Evolutionary conservation across 2,888 invertebrate genomes (phyloP).

Genomic region (Cyaniris semiargus): DNA sequence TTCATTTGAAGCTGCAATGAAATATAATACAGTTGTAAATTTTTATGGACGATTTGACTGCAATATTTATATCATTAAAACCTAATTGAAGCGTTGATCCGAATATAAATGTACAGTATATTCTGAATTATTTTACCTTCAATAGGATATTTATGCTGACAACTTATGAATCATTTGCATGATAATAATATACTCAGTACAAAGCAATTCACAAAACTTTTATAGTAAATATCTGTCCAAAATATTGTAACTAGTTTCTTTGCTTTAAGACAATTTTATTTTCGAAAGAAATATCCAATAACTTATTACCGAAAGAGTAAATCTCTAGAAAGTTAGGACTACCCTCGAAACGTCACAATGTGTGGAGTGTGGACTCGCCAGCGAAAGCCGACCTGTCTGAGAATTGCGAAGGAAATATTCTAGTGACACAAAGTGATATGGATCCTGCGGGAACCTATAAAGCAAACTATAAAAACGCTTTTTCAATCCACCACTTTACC

Average conservation of each 20-base stretch:
- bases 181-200: too few species aligned
- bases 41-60: background rate
- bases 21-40: constrained; percentile 38
- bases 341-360: constrained; percentile 1
- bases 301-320: background rate
- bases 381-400: background rate
- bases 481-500: constrained; percentile 64
- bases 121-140: too few species aligned
- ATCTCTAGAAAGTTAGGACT: constrained; percentile 1
- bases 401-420: constrained; percentile 43
- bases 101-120: too few species aligned
- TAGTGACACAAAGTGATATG: constrained; percentile 49
- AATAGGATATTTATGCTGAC: too few species aligned
- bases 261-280: background rate
- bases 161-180: too few species aligned
- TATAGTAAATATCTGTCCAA: too few species aligned
- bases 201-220: too few species aligned
- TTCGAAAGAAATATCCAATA: background rate
- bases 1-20: constrained; percentile 18
- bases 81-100: too few species aligned
- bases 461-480: constrained; percentile 61
- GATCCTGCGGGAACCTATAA: constrained; percentile 54
- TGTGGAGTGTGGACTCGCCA: constrained; percentile 14
- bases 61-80: background rate
- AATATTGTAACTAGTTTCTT: too few species aligned